Conservation (phyloP, 2,113 vertebrate genomes). For the Chaenocephalus aceratus region DNA sequence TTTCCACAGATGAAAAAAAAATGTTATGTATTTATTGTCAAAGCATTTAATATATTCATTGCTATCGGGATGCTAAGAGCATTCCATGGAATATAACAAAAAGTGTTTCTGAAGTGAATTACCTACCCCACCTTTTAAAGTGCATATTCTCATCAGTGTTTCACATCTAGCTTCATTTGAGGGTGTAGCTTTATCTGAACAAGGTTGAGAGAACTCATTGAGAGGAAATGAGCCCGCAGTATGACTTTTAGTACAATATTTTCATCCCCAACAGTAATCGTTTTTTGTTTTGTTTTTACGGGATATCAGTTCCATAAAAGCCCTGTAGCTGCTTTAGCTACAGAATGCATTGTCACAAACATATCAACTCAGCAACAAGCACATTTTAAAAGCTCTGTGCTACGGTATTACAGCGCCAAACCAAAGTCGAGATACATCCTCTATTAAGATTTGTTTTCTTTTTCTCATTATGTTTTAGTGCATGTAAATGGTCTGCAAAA, state of each 20-base stretch:
- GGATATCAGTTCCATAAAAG: background rate
- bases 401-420: slow-evolving; percentile 25
- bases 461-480: too few species aligned
- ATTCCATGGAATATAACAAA: too few species aligned
- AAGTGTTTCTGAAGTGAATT: too few species aligned
- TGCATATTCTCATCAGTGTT: slow-evolving; percentile 18
- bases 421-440: slow-evolving; percentile 68
- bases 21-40: too few species aligned
- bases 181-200: slow-evolving; percentile 5
- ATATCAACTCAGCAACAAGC: background rate
- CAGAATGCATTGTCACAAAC: background rate
- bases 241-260: background rate
- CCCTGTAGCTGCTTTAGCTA: background rate
- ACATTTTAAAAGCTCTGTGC: slow-evolving; percentile 2
- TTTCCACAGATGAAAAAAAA: too few species aligned
- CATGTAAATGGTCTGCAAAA: too few species aligned
- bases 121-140: too few species aligned
- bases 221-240: background rate
- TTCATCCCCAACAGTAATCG: background rate
- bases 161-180: slow-evolving; percentile 11
- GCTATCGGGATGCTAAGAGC: too few species aligned
- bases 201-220: slow-evolving; percentile 6
- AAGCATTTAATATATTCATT: too few species aligned
- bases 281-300: background rate
- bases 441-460: too few species aligned